These are phyloP conservation scores for Brachyptera risi DNA, from an alignment of 2,888 invertebrate genomes.

Conservation along the genomic window DNA sequence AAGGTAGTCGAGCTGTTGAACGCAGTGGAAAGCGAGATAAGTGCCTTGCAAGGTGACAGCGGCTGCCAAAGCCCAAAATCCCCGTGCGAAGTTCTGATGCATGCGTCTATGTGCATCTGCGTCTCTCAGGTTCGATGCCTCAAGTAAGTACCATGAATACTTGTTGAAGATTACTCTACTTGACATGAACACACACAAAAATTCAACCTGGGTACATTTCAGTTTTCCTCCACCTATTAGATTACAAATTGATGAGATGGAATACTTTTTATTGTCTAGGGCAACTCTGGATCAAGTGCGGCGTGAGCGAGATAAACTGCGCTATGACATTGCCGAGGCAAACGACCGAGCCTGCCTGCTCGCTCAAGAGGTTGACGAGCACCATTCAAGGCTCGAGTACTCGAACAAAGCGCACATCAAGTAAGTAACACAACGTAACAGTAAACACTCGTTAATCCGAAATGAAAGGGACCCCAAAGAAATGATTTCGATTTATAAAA, in stretches of 20 bases:
- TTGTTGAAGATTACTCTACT: too few species aligned
- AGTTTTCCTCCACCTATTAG: too few species aligned
- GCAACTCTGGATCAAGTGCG: conserved; percentile 59
- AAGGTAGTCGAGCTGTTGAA: conserved; percentile 59
- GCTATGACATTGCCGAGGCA: conserved; percentile 73
- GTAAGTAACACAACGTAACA: conserved; percentile 52
- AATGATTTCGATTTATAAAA: too few species aligned
- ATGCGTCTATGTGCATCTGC: conserved; percentile 62
- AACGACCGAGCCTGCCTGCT: conserved; percentile 75
- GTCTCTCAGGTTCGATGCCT: conserved; percentile 62
- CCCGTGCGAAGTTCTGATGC: conserved; percentile 50
- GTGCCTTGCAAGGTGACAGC: conserved; percentile 45
- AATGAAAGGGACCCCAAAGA: too few species aligned
- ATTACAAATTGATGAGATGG: too few species aligned
- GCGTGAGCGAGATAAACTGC: conserved; percentile 76
- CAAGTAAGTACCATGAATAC: conserved; percentile 45
- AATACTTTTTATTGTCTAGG: too few species aligned
- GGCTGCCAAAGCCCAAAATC: conserved; percentile 39
- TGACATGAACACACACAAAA: too few species aligned
- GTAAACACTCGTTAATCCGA: too few species aligned
- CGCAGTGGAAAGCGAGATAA: conserved; percentile 65
- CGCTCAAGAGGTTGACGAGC: conserved; percentile 89
- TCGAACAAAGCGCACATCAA: conserved; percentile 60
- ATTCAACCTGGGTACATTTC: too few species aligned
- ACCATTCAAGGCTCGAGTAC: conserved; percentile 76